Base-by-base conservation (phyloP, 2,113 vertebrate species). In the Hemiscyllium ocellatum region DNA sequence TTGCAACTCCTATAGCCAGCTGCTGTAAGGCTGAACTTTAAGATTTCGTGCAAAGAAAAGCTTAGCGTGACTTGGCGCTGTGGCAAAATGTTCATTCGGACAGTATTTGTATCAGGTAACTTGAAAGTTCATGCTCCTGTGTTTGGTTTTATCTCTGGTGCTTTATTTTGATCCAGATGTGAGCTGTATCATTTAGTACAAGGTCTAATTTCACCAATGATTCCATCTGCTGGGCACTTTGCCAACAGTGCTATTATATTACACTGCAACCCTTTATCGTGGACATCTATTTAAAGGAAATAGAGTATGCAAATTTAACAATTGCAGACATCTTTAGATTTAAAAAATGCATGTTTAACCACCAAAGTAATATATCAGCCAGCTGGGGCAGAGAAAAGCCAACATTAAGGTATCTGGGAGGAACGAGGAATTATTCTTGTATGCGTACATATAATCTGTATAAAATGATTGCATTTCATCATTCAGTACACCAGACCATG, bases 11-110 rank as follows among this genome's bases (percentile, higher is more conserved):
- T 52, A 24, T 37, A 95, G 12, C 68, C 94, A 94, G 68, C 66
- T 94, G 93, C 68, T 29, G 93, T 68, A 95, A 72, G 24, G 76
- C 42, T 47, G 94, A 95, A 95, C 72, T 72, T 50, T 72, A 97
- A 76, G 97, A 98, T 98, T 97, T 98, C 97, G 97, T 97, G 96
- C 97, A 97, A 97, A 97, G 97, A 97, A 97, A 97, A 97, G 97
- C 97, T 97, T 98, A 98, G 97, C 98, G 97, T 98, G 98, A 98
- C 98, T 98, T 98, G 98, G 97, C 98, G 97, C 97, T 96, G 96
- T 96, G 22, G 83, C 96, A 97, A 97, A 97, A 97, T 97, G 97
- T 98, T 97, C 96, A 96, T 96, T 97, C 97, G 97, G 96, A 97
- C 97, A 97, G 97, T 98, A 97, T 97, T 97, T 96, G 97, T 97